Evolutionary conservation across 2,113 vertebrate species (phyloP), one percentile per base, ranked within the genome.

Genomic region (Telmatochromis brichardi): DNA sequence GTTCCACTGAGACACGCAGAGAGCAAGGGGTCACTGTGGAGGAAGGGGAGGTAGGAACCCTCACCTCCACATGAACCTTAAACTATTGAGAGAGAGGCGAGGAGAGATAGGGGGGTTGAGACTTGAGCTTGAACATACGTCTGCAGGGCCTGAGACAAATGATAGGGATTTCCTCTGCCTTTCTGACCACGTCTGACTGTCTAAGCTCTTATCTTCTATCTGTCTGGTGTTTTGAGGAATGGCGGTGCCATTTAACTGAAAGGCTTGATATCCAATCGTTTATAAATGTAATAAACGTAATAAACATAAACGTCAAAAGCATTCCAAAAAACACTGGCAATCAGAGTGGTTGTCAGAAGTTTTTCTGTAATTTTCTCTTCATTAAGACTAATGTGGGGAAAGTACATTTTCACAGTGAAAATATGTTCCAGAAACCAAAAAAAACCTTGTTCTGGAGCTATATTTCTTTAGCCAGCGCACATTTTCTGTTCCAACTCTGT

Each of bases 41-140:
- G 80, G 83, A 88, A 86, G 90, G 92, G 85, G 76, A 87, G 87
- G 86, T 81, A 57, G 86, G 80, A 92, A 87, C 87, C 89, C 91
- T 96, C 93, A 96, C 95, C 96, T 96, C 91, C 73, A 19, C 51
- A 86, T 96, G 96, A 96, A 96, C 96, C 93, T 89, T 88, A 57
- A 89, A 82, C 89, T 68, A 73, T 71, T 89, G 82, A 87, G 82
- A 84, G 86, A 81, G 78, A 68, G 50, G 82, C 83, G 55, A 85
- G 35, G 83, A 90, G 78, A 82, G 60, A 88, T 88, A 91, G 86
- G 71, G 71, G 87, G 93, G 82, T 51, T 50, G 83, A 90, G 94
- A 94, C 94, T 94, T 95, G 95, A 95, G 93, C 93, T 95, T 95
- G 95, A 95, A 93, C 93, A 95, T 94, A 93, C 87, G 89, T 94